Evolutionary conservation across 2,797 vertebrate genomes (phyloP).

Genomic region (Rhadinocentrus ornatus): DNA sequence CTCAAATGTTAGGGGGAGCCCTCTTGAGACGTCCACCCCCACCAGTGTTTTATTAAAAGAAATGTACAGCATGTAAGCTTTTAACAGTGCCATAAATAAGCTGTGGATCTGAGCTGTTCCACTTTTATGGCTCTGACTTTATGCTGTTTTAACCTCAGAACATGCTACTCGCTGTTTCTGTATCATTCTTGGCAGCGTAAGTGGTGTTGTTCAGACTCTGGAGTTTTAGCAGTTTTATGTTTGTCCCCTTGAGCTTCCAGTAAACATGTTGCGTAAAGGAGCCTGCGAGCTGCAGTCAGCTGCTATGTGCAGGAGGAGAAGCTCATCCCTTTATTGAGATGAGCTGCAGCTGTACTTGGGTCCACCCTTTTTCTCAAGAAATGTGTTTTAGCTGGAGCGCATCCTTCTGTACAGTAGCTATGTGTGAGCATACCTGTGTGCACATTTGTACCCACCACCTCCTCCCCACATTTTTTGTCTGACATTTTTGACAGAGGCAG

Average conservation of each 20-base stretch:
- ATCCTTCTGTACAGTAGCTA: conserved; percentile 16
- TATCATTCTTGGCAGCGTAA: conserved; percentile 29
- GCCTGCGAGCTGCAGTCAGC: conserved; percentile 47
- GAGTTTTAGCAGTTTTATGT: conserved; percentile 52
- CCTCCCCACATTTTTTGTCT: conserved; percentile 40
- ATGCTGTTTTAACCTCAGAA: conserved; percentile 38
- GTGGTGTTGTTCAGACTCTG: conserved; percentile 19
- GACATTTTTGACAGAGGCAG: conserved; percentile 63
- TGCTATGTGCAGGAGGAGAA: conserved; percentile 67
- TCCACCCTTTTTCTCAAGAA: conserved; percentile 65
- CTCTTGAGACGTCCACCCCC: conserved; percentile 1
- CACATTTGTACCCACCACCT: conserved; percentile 34
- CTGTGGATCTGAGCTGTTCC: background rate
- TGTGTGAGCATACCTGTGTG: conserved; percentile 47
- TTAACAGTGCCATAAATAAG: conserved; percentile 31
- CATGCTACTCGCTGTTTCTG: conserved; percentile 33
- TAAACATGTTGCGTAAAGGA: conserved; percentile 75
- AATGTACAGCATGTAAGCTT: conserved; percentile 8
- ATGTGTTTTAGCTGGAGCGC: conserved; percentile 39
- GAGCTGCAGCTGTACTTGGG: conserved; percentile 84
- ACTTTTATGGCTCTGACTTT: conserved; percentile 42
- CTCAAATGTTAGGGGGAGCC: conserved; percentile 49
- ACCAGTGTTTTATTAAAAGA: background rate
- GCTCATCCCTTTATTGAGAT: conserved; percentile 74
- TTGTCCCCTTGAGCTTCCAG: conserved; percentile 60